A percentile compares a stretch with the other conserved stretches of the same genome.
Evolutionary conservation across 2,888 invertebrate genomes (phyloP).

Genomic region (Laothoe populi): DNA sequence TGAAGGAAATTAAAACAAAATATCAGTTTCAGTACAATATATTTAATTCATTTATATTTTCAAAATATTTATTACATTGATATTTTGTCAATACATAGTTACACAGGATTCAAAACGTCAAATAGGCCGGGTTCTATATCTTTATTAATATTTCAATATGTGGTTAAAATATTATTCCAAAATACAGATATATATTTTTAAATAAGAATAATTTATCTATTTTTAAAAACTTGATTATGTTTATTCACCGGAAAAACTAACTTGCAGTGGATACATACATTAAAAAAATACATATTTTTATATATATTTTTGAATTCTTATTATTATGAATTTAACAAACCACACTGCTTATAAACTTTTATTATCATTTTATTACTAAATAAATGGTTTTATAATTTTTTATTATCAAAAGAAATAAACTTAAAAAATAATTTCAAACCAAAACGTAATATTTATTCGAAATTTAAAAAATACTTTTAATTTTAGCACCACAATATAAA

Average conservation of each 20-base stretch:
- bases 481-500: conserved; percentile 51
- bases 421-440: background rate
- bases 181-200: background rate
- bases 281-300: no score
- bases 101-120: background rate
- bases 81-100: background rate
- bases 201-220: background rate
- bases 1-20: background rate
- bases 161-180: background rate
- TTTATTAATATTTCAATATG: background rate
- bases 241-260: no score
- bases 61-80: conserved; percentile 1
- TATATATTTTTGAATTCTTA: no score
- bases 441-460: background rate
- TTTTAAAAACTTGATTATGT: no score
- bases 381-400: background rate
- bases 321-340: no score
- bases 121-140: conserved; percentile 3
- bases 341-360: no score
- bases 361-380: background rate
- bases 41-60: conserved; percentile 9
- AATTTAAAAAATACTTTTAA: conserved; percentile 28
- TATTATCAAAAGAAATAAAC: background rate
- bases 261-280: no score
- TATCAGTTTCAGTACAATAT: background rate